Evolutionary conservation across 1,140 invertebrate genomes (phyloP).

Genomic region (Vollenhovia emeryi): DNA sequence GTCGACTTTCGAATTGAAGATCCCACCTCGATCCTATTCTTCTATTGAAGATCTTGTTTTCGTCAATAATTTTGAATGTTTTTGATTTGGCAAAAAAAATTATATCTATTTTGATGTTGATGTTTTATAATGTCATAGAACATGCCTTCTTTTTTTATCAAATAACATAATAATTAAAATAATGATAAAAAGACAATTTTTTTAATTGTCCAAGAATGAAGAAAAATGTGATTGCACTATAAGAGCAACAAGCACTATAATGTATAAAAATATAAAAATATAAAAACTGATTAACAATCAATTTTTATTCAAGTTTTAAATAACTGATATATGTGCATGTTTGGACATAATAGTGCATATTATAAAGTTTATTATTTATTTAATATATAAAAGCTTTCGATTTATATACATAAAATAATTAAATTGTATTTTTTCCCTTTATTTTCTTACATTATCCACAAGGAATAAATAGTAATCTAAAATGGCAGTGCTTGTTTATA

Average conservation of each 20-base stretch:
- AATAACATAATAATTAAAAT: background rate
- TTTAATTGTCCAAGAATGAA: background rate
- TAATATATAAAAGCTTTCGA: background rate
- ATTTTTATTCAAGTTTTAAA: background rate
- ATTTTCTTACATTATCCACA: background rate
- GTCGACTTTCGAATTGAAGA: conserved; percentile 83
- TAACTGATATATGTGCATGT: background rate
- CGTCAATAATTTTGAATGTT: conserved; percentile 6
- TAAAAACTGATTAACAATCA: conserved; percentile 17
- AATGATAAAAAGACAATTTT: background rate
- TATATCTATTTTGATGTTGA: conserved; percentile 12
- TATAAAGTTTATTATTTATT: conserved; percentile 12
- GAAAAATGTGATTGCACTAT: background rate
- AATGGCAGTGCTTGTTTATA: background rate
- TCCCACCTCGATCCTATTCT: conserved; percentile 73
- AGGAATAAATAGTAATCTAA: background rate
- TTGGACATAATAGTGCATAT: background rate
- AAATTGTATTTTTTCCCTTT: background rate
- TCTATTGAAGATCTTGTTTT: conserved; percentile 52
- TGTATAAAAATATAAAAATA: conserved; percentile 19
- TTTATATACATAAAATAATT: conserved; percentile 2
- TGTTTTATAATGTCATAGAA: background rate
- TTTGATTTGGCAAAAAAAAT: background rate
- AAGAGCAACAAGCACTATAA: background rate
- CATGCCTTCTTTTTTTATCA: background rate